phyloP scores from a whole-genome alignment of 1,140 invertebrate species.

The Drosophila repleta region DNA sequence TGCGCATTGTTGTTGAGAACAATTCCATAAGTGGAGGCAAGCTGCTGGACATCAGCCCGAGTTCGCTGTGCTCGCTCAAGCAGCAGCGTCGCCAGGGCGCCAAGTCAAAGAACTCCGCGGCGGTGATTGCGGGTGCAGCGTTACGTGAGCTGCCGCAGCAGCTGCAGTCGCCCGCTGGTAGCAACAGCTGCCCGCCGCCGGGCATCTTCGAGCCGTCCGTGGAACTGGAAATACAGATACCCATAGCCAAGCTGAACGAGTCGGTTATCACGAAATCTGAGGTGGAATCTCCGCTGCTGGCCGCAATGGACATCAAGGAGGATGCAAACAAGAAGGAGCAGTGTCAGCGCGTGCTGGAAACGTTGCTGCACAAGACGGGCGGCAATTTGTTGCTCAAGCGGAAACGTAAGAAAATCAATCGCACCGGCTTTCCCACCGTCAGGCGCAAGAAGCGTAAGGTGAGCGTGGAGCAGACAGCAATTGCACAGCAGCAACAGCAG shows the following conservation, averaged over 20 bases:
- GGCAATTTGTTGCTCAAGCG: conserved; percentile 87
- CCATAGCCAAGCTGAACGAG: conserved; percentile 84
- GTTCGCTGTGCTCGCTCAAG: conserved; percentile 69
- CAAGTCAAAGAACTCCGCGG: conserved; percentile 18
- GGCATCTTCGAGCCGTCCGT: conserved; percentile 87
- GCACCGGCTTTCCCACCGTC: conserved; percentile 93
- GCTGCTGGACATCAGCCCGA: conserved; percentile 71
- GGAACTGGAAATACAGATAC: conserved; percentile 87
- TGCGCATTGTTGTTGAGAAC: conserved; percentile 72
- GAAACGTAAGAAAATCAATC: conserved; percentile 91
- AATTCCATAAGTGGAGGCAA: conserved; percentile 77
- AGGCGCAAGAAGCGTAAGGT: conserved; percentile 93
- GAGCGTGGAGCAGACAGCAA: conserved; percentile 46
- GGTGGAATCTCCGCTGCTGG: conserved; percentile 69
- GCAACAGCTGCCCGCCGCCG: conserved; percentile 84
- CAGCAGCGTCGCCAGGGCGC: conserved; percentile 54
- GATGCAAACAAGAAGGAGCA: conserved; percentile 59
- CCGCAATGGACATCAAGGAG: conserved; percentile 61
- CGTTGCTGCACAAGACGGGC: conserved; percentile 71
- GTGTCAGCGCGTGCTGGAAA: conserved; percentile 74
- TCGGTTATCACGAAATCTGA: conserved; percentile 77
- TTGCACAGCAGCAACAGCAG: conserved; percentile 12
- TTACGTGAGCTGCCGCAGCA: conserved; percentile 34
- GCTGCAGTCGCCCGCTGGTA: conserved; percentile 49
- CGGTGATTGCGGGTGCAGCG: neutral